Percentiles rank a stretch among this genome's conserved stretches.
Conservation (phyloP, 2,888 invertebrate genomes). For the Ormia ochracea region DNA sequence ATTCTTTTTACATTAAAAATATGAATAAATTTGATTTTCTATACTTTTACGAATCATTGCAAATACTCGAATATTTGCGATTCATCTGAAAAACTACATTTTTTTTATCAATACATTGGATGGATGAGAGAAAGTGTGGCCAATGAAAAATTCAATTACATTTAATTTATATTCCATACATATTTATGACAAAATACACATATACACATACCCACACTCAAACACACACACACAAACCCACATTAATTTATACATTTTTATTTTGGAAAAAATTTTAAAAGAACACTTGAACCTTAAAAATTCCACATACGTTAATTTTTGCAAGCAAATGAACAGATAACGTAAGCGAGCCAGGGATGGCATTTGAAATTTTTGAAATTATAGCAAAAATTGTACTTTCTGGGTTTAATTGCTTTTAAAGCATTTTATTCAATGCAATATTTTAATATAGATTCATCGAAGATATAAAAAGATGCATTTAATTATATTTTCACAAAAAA, state of each 20-base stretch:
- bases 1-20: too few relatives aligned
- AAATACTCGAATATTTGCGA: background rate
- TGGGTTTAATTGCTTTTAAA: too few relatives aligned
- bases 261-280: slow-evolving; percentile 46
- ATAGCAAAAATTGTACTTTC: too few relatives aligned
- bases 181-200: background rate
- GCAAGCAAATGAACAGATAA: slow-evolving; percentile 1
- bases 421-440: too few relatives aligned
- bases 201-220: background rate
- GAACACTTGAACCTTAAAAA: slow-evolving; percentile 45
- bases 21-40: background rate
- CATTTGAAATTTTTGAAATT: too few relatives aligned
- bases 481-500: too few relatives aligned
- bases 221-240: background rate
- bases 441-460: too few relatives aligned
- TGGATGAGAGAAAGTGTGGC: background rate
- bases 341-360: too few relatives aligned
- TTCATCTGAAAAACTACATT: background rate
- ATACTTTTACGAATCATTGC: background rate
- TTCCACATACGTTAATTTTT: slow-evolving; percentile 1
- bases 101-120: background rate
- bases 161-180: slow-evolving; percentile 41
- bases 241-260: background rate
- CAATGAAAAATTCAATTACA: slow-evolving; percentile 55
- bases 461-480: too few relatives aligned